phyloP scores from a whole-genome alignment of 2,113 vertebrate genomes.

The Chlamydotis undulata region DNA sequence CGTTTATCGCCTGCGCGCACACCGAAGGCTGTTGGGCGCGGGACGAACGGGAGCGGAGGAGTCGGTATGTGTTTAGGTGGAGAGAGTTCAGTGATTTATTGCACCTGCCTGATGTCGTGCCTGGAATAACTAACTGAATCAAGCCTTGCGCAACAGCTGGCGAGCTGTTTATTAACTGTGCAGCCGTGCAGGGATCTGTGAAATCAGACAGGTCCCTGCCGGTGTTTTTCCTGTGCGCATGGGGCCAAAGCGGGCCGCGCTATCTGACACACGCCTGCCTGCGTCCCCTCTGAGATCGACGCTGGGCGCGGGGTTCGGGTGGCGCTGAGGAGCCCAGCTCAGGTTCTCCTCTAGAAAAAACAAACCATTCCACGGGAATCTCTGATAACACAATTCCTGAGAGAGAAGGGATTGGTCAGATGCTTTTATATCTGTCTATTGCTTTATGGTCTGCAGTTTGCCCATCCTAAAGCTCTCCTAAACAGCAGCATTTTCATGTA shows the following conservation, averaged over 20 bases:
- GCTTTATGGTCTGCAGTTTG: neutral
- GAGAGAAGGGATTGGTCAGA: neutral
- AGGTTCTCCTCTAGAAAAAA: neutral
- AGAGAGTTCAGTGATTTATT: neutral
- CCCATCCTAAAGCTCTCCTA: neutral
- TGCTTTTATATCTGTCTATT: neutral
- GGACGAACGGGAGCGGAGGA: neutral
- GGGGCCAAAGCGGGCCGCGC: neutral
- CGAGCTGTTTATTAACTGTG: slow-evolving; percentile 37
- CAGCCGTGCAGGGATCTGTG: neutral
- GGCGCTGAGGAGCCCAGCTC: neutral
- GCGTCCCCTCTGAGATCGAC: accelerated
- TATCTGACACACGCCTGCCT: neutral
- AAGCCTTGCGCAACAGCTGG: neutral
- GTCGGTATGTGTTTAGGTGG: neutral
- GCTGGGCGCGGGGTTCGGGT: accelerated
- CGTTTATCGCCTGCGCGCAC: neutral
- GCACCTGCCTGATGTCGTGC: neutral
- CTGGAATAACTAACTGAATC: slow-evolving; percentile 7
- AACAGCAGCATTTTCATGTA: accelerated
- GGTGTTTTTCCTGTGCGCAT: accelerated
- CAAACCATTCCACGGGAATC: accelerated
- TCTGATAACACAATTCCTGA: neutral
- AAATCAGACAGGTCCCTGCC: neutral
- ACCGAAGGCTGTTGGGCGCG: neutral